Base-by-base conservation (phyloP, 1,140 invertebrate species). In the Drosophila orosa region DNA sequence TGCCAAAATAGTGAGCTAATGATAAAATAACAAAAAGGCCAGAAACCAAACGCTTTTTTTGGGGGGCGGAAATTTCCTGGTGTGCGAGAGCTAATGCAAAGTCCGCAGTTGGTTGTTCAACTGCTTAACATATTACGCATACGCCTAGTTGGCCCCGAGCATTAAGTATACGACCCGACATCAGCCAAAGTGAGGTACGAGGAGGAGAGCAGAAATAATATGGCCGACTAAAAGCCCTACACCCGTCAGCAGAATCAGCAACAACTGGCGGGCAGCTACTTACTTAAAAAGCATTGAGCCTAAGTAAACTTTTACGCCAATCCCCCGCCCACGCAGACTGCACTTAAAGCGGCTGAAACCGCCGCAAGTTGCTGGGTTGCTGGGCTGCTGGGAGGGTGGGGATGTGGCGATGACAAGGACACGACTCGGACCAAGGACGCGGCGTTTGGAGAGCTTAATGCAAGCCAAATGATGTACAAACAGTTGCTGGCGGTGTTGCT, bases 271-370 rank as follows among this genome's bases (percentile, higher is more conserved):
- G 81, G 74, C 74, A 82, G 82, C 79, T 86, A 86, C 82, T 85
- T 86, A 86, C 82, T 86, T 86, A 87, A 86, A 86, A 86, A 87
- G 83, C 82, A 86, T 86, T 86, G 82, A 87, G 82, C 82, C 82
- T 87, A 86, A 86, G 82, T 86, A 87, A 86, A 86, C 82, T 86
- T 86, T 86, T 82, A 86, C 82, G 83, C 72, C 83, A 63, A 56
- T 65, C 60, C 50, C 54, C 63, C 40, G 63, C 48, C 71, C 66
- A 73, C 58, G 22, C 52, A 40, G 67, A 82, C 79, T 86, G 82
- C 82, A 86, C 82, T 86, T 86, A 87, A 87, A 78, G 71, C 35
- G 60, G 60, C 60, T 54, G 60, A 68, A 68, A 54, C 60, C 60
- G 58, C 78, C 74, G 44, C 61, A 25, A 60, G n/a, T n/a, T n/a